A percentile compares a stretch with the other conserved stretches of the same genome.
phyloP scores from a whole-genome alignment of 2,888 invertebrate genomes.

The Leptinotarsa rubiginosa region DNA sequence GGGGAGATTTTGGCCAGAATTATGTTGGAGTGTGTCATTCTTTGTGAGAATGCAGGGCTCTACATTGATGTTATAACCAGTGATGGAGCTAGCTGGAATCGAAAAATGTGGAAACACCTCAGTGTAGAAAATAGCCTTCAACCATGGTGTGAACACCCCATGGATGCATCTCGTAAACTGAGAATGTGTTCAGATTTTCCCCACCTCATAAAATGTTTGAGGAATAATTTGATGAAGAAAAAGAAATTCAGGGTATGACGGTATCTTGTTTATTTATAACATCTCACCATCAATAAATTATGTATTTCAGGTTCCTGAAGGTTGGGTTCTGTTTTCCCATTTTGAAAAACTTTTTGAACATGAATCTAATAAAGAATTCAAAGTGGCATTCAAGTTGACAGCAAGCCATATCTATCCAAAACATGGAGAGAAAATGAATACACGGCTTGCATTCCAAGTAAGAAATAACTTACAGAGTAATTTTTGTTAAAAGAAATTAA shows the following conservation, averaged over 20 bases:
- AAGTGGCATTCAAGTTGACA: not conserved
- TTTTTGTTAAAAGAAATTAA: not conserved
- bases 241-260: constrained; percentile 4
- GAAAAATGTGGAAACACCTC: no score
- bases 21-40: constrained; percentile 30
- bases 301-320: not conserved
- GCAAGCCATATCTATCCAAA: no score
- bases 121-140: not conserved
- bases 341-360: not conserved
- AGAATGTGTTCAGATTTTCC: constrained; percentile 41
- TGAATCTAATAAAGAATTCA: constrained; percentile 11
- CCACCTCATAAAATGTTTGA: constrained; percentile 14
- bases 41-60: constrained; percentile 41
- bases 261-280: not conserved
- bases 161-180: constrained; percentile 31
- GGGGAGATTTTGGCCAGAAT: no score
- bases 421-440: constrained; percentile 17
- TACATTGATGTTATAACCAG: constrained; percentile 42
- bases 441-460: constrained; percentile 5
- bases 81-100: constrained; percentile 44
- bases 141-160: constrained; percentile 33
- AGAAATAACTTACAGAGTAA: not conserved
- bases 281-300: not conserved
- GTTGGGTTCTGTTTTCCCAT: not conserved
- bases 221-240: not conserved